Base-by-base conservation (phyloP, 2,888 invertebrate species). In the Cantharis nigra region DNA sequence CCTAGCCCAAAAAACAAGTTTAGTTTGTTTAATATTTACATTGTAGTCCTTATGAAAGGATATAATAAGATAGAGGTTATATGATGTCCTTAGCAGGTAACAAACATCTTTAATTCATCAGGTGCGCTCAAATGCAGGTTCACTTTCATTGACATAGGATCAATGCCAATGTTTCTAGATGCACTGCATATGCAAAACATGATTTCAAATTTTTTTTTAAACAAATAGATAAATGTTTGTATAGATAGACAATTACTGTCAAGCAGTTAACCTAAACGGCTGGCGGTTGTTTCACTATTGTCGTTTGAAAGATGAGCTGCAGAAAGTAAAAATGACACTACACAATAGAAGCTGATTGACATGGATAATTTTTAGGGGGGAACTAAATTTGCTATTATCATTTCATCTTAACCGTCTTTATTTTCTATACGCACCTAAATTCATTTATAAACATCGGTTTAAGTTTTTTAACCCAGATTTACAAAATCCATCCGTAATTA, bases 331-430 rank as follows among this genome's bases (percentile, higher is more conserved):
- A 75, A 75, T 75, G 75, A 75, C 71, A 70, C 62, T 11, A 49
- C 79, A 82, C 80, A 80, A 77, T 71, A 49, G 67, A 69, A 70
- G 28, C 77, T 82, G 81, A 82, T 81, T 82, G 82, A 82, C 82
- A 81, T 63, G 77, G 78, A 81, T 82, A 81, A 82, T 82, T 82
- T 75, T 63, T 14, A 63, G 30, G 10, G 14, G 65, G 65, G 13
- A 18, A 20, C 23, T 49, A 49, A 49, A 49, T 49, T 49, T 49
- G n/a, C 49, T 49, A 49, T 49, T 49, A 49, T 49, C 4, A 49
- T 49, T 49, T 49, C n/a, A 13, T 49, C n/a, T 49, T 49, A 49
- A 49, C 49, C n/a, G 49, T 49, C 49, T n/a, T 49, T 49, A 49
- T 49, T 49, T 49, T n/a, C 49, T n/a, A 49, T 49, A 49, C 11